Conservation (phyloP, 92 coral and sea anemone species). For the Paramuricea clavata region DNA sequence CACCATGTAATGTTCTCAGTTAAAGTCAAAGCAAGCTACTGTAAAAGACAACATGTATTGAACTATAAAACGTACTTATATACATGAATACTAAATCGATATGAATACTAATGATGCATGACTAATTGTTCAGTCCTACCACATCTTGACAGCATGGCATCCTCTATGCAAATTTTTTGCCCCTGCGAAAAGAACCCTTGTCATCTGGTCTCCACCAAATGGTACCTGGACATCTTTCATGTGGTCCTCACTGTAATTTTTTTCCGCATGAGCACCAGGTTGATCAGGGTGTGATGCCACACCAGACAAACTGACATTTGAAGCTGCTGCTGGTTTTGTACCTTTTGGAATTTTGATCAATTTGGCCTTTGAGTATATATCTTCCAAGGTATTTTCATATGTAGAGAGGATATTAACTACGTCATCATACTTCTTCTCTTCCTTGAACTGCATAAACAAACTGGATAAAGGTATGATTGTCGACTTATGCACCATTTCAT, state of each 20-base stretch:
- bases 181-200: conserved; percentile 68
- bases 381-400: conserved; percentile 61
- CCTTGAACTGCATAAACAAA: conserved; percentile 57
- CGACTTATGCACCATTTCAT: conserved; percentile 70
- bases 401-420: conserved; percentile 62
- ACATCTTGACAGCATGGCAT: conserved; percentile 64
- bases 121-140: no score
- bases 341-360: conserved; percentile 40
- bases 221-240: conserved; percentile 66
- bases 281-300: conserved; percentile 62
- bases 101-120: no score
- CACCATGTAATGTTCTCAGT: no score
- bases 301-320: conserved; percentile 45
- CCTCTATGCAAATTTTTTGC: conserved; percentile 65
- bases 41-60: no score
- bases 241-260: conserved; percentile 48
- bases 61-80: no score
- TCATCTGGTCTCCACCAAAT: conserved; percentile 73
- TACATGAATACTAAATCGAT: no score
- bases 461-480: conserved; percentile 63
- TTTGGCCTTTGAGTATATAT: conserved; percentile 58
- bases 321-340: conserved; percentile 49
- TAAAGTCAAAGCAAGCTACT: no score
- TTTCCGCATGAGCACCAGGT: conserved; percentile 57
- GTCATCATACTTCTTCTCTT: conserved; percentile 55